Evolutionary conservation across 1,140 invertebrate genomes (phyloP).

Genomic region (Xylocopa sonorina): DNA sequence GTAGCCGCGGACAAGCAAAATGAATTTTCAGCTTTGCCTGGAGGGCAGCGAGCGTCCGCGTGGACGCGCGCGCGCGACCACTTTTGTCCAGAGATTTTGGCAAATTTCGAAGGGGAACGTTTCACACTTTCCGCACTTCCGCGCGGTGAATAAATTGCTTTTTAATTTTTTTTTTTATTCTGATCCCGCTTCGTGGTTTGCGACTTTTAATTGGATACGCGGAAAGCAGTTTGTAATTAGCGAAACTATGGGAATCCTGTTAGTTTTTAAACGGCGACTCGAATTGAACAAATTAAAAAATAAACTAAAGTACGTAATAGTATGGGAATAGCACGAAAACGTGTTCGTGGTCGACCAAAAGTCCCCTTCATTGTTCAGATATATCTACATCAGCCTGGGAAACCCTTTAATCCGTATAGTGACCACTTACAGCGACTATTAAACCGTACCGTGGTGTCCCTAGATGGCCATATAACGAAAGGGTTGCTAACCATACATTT

Average conservation of each 20-base stretch:
- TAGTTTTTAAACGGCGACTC: not conserved
- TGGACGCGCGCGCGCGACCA: not conserved
- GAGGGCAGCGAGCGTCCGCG: too few relatives aligned
- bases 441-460: slow-evolving; percentile 73
- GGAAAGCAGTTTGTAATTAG: too few relatives aligned
- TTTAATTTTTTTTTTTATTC: too few relatives aligned
- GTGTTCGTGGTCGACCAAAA: slow-evolving; percentile 72
- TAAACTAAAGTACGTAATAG: too few relatives aligned
- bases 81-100: not conserved
- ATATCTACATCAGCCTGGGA: slow-evolving; percentile 53
- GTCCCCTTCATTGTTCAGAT: slow-evolving; percentile 46
- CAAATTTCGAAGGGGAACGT: not conserved
- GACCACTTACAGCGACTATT: slow-evolving; percentile 76
- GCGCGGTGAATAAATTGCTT: not conserved
- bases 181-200: too few relatives aligned
- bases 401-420: slow-evolving; percentile 72
- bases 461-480: slow-evolving; percentile 21
- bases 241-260: too few relatives aligned
- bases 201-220: not conserved
- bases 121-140: too few relatives aligned
- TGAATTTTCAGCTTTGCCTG: not conserved
- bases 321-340: slow-evolving; percentile 63
- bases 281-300: too few relatives aligned
- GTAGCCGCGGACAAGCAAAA: slow-evolving; percentile 3
- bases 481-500: slow-evolving; percentile 16